Base-by-base conservation (phyloP, 2,113 vertebrate genomes). In the Ceyx cyanopectus region DNA sequence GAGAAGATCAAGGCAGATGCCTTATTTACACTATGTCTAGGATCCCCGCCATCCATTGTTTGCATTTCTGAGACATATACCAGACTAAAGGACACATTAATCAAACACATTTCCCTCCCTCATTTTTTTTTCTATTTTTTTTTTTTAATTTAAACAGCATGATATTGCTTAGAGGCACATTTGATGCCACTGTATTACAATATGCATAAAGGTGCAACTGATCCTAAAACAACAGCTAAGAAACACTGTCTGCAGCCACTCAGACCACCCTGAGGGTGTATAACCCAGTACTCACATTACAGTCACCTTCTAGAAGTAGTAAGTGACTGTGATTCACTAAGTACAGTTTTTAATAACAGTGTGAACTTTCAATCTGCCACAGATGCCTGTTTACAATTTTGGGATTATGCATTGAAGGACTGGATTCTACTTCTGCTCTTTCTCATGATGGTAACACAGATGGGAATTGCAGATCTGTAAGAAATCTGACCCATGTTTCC, bases 1-100 rank as follows among this genome's bases (percentile, higher is more conserved):
- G 83, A 30, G 75, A 57, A 66, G 92, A 88, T 72, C 40, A 89
- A 87, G 83, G 95, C 86, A 88, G 90, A 93, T 88, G 88, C 48
- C 76, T 94, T 94, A 95, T 94, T 96, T 96, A 95, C 78, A 81
- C 58, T 75, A 61, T 37, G 88, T 93, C 96, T 95, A 84, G 96
- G 93, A 86, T 17, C 40, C 61, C 90, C 0, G 90, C 95, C 92
- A 92, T 92, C 95, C 86, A 86, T 90, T 93, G 96, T 94, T 89
- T 81, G 66, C 78, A 54, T 27, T 86, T 73, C 93, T 65, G n/a
- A 93, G 81, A 94, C 83, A 76, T 30, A 76, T 1, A 75, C 81
- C 86, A 95, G 86, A 81, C 88, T 34, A 27, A 81, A 86, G 61
- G 46, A 87, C 84, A 65, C 43, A 85, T 85, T 61, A 93, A 62